A percentile compares a stretch with the other conserved stretches of the same genome.
Evolutionary conservation across 2,888 invertebrate species (phyloP).

Genomic region (Cynaeus angustus): DNA sequence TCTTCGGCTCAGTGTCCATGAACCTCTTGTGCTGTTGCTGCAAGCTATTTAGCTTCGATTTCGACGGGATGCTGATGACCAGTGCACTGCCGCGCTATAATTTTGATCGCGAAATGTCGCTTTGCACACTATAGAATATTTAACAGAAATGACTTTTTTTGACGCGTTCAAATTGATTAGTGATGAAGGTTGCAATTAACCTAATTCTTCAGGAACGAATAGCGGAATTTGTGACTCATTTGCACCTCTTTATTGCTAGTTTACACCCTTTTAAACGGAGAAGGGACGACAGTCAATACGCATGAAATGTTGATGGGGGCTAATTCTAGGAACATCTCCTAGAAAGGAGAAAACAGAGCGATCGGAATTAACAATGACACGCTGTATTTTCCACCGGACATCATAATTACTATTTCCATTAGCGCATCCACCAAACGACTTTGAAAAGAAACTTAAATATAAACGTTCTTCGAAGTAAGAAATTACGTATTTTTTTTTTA

Average conservation of each 20-base stretch:
- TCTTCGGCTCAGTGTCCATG: constrained; percentile 59
- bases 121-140: not conserved
- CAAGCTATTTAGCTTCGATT: constrained; percentile 13
- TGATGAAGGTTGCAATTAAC: constrained; percentile 17
- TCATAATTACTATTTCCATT: no score
- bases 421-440: no score
- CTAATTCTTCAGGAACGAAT: constrained; percentile 8
- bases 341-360: no score
- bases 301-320: no score
- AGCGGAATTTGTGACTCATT: constrained; percentile 2
- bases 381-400: no score
- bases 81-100: constrained; percentile 58
- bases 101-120: not conserved
- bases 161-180: constrained; percentile 14
- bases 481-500: no score
- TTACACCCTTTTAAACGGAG: constrained; percentile 9
- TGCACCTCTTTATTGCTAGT: constrained; percentile 7
- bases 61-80: constrained; percentile 1
- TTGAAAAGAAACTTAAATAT: no score
- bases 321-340: no score
- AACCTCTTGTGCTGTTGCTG: constrained; percentile 55
- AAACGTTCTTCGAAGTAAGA: no score
- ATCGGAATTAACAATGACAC: no score
- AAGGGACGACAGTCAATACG: not conserved
- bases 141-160: no score